These are phyloP conservation scores for Adrianichthys oophorus DNA, from an alignment of 2,797 vertebrate species.

Conservation along the genomic window DNA sequence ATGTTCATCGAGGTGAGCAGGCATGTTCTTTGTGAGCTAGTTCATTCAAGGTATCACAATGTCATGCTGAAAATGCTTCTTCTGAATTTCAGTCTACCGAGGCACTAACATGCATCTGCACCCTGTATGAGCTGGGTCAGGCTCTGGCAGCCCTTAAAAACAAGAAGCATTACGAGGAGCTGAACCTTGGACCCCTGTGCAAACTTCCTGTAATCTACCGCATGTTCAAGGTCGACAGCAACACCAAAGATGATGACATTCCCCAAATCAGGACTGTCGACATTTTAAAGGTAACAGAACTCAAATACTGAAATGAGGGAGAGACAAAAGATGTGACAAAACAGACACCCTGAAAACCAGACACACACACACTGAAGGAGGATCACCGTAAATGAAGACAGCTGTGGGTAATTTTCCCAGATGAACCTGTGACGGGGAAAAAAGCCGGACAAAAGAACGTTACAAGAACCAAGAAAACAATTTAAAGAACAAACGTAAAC, in stretches of 20 bases:
- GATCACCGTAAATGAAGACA: too few relatives aligned
- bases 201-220: slow-evolving; percentile 76
- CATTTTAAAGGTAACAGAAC: slow-evolving; percentile 72
- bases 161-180: slow-evolving; percentile 80
- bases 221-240: slow-evolving; percentile 76
- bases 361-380: too few relatives aligned
- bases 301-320: not conserved
- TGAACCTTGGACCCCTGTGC: slow-evolving; percentile 81
- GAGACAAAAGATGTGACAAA: not conserved
- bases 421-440: too few relatives aligned
- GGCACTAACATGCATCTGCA: slow-evolving; percentile 65
- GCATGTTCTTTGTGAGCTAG: not conserved
- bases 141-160: slow-evolving; percentile 76
- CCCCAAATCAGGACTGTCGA: slow-evolving; percentile 77
- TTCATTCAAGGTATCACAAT: not conserved
- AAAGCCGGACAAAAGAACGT: too few relatives aligned
- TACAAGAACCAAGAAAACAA: too few relatives aligned
- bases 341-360: too few relatives aligned
- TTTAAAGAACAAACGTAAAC: too few relatives aligned
- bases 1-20: slow-evolving; percentile 75
- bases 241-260: slow-evolving; percentile 81
- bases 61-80: too few relatives aligned
- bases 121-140: slow-evolving; percentile 79
- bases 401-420: too few relatives aligned
- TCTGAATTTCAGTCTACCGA: slow-evolving; percentile 29